A percentile compares a stretch with the other conserved stretches of the same genome.
Evolutionary conservation across 2,797 vertebrate genomes (phyloP).

Genomic region (Phyllotis vaccarum): DNA sequence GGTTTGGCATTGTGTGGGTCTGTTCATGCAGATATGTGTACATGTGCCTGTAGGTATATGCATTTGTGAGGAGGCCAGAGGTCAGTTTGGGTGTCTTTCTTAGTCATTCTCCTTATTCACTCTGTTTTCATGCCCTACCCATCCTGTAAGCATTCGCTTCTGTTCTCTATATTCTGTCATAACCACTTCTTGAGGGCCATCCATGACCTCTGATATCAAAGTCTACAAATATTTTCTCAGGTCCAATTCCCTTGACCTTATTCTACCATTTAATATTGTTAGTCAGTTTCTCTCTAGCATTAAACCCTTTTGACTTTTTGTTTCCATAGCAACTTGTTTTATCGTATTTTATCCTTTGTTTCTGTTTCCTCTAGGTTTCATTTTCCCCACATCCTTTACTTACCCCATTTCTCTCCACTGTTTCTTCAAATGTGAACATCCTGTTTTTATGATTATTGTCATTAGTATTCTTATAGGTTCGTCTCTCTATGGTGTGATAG

Average conservation of each 20-base stretch:
- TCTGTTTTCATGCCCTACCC: neutral
- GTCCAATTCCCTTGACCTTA: conserved; percentile 14
- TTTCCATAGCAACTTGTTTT: conserved; percentile 32
- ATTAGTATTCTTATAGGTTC: neutral
- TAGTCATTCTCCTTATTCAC: neutral
- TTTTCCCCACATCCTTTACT: neutral
- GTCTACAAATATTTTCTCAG: conserved; percentile 35
- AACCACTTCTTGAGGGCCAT: conserved; percentile 7
- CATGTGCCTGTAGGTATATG: neutral
- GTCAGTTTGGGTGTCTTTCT: neutral
- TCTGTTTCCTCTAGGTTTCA: neutral
- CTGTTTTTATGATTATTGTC: neutral
- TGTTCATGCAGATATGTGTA: neutral
- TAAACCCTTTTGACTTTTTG: neutral
- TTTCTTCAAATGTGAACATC: neutral
- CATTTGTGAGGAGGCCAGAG: neutral
- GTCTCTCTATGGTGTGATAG: neutral
- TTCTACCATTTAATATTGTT: neutral
- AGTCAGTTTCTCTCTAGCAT: neutral
- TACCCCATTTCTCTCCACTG: neutral
- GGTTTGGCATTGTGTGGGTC: neutral
- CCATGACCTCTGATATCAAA: neutral
- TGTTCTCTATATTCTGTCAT: neutral
- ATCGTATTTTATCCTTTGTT: neutral
- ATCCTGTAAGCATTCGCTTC: neutral